Conservation (phyloP, 2,797 vertebrate genomes). For the Mormyrops boulengeri region DNA sequence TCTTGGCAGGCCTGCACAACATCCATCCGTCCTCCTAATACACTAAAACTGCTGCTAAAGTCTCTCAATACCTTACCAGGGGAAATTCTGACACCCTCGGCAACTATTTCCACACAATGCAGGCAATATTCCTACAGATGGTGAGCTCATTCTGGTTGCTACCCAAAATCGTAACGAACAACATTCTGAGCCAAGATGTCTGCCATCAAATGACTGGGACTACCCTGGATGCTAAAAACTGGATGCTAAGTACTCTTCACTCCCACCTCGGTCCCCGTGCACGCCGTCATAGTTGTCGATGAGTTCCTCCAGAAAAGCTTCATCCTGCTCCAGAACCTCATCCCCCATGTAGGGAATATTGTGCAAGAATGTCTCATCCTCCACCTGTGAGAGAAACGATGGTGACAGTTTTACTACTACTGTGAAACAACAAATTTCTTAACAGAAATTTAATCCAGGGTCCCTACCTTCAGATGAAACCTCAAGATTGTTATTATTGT, state of each 20-base stretch:
- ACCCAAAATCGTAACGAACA: not conserved
- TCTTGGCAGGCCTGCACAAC: not conserved
- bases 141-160: not conserved
- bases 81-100: not conserved
- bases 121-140: not conserved
- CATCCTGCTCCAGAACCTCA: conserved; percentile 91
- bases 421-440: not conserved
- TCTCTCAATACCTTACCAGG: not conserved
- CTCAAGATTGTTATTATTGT: not conserved
- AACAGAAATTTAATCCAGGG: not conserved
- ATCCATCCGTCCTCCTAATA: not conserved
- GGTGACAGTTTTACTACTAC: not conserved
- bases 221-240: not conserved
- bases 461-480: not conserved
- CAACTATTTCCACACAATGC: not conserved
- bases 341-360: conserved; percentile 99
- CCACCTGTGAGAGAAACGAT: conserved; percentile 68
- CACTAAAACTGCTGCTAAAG: not conserved
- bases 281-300: conserved; percentile 97
- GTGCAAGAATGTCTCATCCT: conserved; percentile 93
- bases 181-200: not conserved
- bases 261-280: conserved; percentile 77
- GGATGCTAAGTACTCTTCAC: not conserved
- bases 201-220: not conserved
- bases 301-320: conserved; percentile 93